Evolutionary conservation across 2,888 invertebrate species (phyloP), one percentile per base, ranked within the genome.

Genomic region (Mythimna pallens): DNA sequence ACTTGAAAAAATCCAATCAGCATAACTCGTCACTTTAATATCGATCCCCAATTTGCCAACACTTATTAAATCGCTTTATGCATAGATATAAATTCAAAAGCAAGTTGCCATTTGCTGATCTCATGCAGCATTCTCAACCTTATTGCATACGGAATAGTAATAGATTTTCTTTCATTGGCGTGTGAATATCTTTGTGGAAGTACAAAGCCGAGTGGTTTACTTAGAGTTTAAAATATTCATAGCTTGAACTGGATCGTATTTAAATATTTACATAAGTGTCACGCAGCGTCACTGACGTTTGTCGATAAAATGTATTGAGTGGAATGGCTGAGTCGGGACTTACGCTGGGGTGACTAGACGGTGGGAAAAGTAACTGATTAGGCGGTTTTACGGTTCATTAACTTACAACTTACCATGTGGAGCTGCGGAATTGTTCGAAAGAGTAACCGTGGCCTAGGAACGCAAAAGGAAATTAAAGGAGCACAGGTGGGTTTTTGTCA

Each of bases 181-280:
- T 89, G 87, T 89, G 89, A 87, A 89, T 91, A 91, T 92, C 91
- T 89, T 93, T 91, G 92, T 88, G 87, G 88, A 88, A 92, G 89
- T 90, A 92, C 92, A 92, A 93, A 94, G 93, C 92, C 90, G 92
- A 94, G 94, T 93, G 95, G 94, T 95, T 95, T 95, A 94, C 95
- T 95, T 94, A 91, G 93, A 94, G 92, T 95, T 96, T 96, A 96
- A 96, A 96, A 96, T 96, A 96, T 96, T 96, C 96, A 96, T 96
- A 96, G 96, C 95, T 95, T 96, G 96, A 95, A 96, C 96, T 95
- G 94, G 95, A 96, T 96, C 96, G 96, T 96, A 96, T 96, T 96
- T 96, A 96, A 96, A 96, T 96, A 96, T 96, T 96, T 96, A 96
- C 96, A 96, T 96, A 96, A 96, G 96, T 96, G 95, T 96, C 96